phyloP scores from a whole-genome alignment of 2,797 vertebrate genomes.

The Labeo calbasu region DNA sequence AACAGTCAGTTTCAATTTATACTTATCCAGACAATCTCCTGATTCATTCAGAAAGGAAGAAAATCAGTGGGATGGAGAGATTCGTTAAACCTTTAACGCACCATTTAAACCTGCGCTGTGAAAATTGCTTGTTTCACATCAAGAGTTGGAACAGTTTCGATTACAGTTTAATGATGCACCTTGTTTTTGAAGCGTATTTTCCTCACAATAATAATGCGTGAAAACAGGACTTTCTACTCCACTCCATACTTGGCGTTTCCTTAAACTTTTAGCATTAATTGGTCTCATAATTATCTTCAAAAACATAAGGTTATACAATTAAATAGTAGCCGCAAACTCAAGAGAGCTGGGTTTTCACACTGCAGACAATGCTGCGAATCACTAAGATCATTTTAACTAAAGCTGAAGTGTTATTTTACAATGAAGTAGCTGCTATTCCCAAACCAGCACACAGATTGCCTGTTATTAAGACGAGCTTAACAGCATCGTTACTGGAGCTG shows the following conservation, averaged over 20 bases:
- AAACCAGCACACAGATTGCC: neutral
- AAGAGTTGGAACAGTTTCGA: conserved; percentile 21
- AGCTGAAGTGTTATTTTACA: neutral
- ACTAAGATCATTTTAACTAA: neutral
- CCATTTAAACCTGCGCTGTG: conserved; percentile 46
- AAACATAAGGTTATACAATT: neutral
- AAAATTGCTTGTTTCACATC: conserved; percentile 51
- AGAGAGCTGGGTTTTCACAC: neutral
- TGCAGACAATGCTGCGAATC: neutral
- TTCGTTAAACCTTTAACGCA: conserved; percentile 46
- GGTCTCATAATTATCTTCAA: neutral
- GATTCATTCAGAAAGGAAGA: conserved; percentile 44
- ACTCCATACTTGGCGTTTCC: neutral
- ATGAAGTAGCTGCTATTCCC: conserved; percentile 17
- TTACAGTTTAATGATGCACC: conserved; percentile 46
- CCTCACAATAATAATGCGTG: neutral
- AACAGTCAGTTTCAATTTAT: neutral
- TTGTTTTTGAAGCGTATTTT: conserved; percentile 9
- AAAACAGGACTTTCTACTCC: neutral
- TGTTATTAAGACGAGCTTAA: neutral
- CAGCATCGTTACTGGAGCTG: neutral
- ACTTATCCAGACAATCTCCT: neutral
- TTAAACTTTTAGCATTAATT: conserved; percentile 8
- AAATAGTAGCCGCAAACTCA: neutral
- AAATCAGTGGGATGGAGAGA: conserved; percentile 38